Base-by-base conservation (phyloP, 2,113 vertebrate genomes). In the Ovis canadensis region DNA sequence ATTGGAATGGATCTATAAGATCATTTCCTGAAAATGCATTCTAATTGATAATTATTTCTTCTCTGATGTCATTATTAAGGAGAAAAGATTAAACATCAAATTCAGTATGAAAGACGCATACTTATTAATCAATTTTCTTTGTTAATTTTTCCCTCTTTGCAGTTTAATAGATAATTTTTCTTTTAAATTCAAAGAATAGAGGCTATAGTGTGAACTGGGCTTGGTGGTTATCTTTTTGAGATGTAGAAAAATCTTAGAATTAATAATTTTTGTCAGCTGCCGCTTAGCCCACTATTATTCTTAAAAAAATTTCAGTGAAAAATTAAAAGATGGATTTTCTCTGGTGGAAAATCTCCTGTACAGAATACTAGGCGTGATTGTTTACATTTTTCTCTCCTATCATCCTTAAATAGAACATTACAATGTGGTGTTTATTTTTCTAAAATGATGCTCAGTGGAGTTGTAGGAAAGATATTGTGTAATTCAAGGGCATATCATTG, bases 401-500 rank as follows among this genome's bases (percentile, higher is more conserved):
- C 3, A 55, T 52, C 7, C 7, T 23, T 55, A 82, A 96, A 59
- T 92, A 88, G 94, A 59, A 19, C 4, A 84, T 21, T 52, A 52
- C 12, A 81, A 52, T 80, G 94, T 12, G 55, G 52, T 92, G 93
- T 81, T 93, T 54, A 48, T 71, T 87, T 95, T 95, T 91, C 54
- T 64, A 90, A 78, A 91, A 17, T 54, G 4, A 8, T 88, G 33
- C n/a, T 81, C 31, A 83, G 33, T 11, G 60, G 11, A 45, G 21
- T 77, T 88, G 2, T 71, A 16, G 3, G 16, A 74, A 94, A 90
- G 6, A 40, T 33, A 48, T 4, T 67, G 3, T 82, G 16, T 85
- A 7, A 17, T 57, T 97, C 77, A 88, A 98, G 60, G 94, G 93
- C 59, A 86, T 60, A 15, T 85, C 27, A 85, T 60, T 86, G 88